Evolutionary conservation across 2,113 vertebrate genomes (phyloP).

Genomic region (Ascaphus truei): DNA sequence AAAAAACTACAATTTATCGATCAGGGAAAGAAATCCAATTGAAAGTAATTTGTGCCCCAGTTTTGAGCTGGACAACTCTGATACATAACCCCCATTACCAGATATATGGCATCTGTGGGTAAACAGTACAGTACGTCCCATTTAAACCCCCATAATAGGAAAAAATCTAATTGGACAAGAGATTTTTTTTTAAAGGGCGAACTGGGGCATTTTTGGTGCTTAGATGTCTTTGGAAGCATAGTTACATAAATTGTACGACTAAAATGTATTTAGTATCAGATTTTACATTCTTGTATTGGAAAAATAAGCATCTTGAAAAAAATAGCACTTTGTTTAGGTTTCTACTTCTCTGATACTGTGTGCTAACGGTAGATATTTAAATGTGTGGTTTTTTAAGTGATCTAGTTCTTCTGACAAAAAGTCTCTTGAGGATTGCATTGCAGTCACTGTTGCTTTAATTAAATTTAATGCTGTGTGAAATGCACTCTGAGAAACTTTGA

Average conservation of each 20-base stretch:
- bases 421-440: slow-evolving; percentile 72
- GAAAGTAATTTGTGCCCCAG: too few species aligned
- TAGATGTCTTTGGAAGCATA: too few species aligned
- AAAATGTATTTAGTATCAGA: neutral
- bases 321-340: slow-evolving; percentile 45
- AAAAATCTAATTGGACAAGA: too few species aligned
- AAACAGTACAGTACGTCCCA: too few species aligned
- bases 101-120: too few species aligned
- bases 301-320: slow-evolving; percentile 25
- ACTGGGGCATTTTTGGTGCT: too few species aligned
- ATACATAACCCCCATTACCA: too few species aligned
- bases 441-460: slow-evolving; percentile 89
- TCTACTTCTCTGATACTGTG: slow-evolving; percentile 32
- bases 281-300: neutral
- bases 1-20: too few species aligned
- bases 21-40: too few species aligned
- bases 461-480: slow-evolving; percentile 85
- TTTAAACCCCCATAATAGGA: too few species aligned
- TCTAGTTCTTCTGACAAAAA: slow-evolving; percentile 71
- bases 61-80: too few species aligned
- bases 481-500: slow-evolving; percentile 78
- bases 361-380: slow-evolving; percentile 62
- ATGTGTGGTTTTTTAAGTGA: slow-evolving; percentile 50
- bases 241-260: neutral
- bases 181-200: too few species aligned